Evolutionary conservation across 2,888 invertebrate species (phyloP), one percentile per base, ranked within the genome.

Genomic region (Drosophila siamana): DNA sequence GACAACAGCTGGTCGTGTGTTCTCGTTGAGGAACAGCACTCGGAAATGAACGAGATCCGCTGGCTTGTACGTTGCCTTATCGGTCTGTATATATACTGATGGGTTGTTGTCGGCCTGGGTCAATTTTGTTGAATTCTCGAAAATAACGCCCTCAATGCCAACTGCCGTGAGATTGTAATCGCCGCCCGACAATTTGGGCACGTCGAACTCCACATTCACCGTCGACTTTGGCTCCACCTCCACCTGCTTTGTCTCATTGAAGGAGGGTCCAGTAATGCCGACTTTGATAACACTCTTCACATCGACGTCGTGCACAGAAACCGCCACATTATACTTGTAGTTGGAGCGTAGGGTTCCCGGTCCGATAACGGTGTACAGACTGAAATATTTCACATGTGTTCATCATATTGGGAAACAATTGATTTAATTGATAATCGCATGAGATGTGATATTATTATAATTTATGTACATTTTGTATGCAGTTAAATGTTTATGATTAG

Each of bases 21-120:
- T 94, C 0, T 96, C 94, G 89, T 96, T 95, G 48, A 97, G 92
- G 15, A 96, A 94, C 16, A 97, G 92, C 6, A 96, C 79, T 6
- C 91, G 84, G 92, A 97, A 98, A 91, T 95, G 94, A 24, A 99
- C 95, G 75, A 94, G 94, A 90, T 96, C 95, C 8, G 96, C 95
- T 0, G 98, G 98, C 90, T 97, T 96, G 92, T 98, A 98, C 71
- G 98, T 95, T 8, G 97, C 95, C 92, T 97, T 96, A 92, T 98
- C 98, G 0, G 98, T 98, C 91, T 98, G 98, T 70, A 98, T 95
- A 88, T 97, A 96, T 11, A 97, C 94, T 9, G 97, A 96, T 4
- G 81, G 71, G 36, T 77, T 76, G 89, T 97, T 96, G 69, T 95
- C 94, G 41, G 95, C 94, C 92, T 95, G 96, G 44, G 94, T 93